These are phyloP conservation scores for Calliopum simillimum DNA, from an alignment of 2,888 invertebrate species.

Conservation along the genomic window DNA sequence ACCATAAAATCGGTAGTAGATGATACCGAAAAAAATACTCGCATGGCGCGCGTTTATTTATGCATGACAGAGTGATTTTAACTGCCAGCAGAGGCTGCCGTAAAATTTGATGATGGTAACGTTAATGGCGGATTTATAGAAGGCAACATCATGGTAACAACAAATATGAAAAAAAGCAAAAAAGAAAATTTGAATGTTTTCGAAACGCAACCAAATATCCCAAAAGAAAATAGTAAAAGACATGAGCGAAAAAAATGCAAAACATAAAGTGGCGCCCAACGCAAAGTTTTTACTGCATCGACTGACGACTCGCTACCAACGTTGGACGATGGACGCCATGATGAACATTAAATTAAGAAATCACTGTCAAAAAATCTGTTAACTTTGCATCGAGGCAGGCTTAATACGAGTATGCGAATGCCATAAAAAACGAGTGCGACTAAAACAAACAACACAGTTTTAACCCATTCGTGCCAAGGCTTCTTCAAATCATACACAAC, in stretches of 20 bases:
- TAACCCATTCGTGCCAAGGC: too few relatives aligned
- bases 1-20: slow-evolving; percentile 29
- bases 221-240: slow-evolving; percentile 36
- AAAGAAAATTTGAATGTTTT: neutral
- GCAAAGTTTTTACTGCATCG: slow-evolving; percentile 14
- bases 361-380: slow-evolving; percentile 60
- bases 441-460: too few relatives aligned
- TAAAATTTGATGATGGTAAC: slow-evolving; percentile 2
- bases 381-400: slow-evolving; percentile 46
- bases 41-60: slow-evolving; percentile 55
- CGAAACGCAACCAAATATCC: neutral
- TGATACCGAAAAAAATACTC: slow-evolving; percentile 3
- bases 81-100: slow-evolving; percentile 35
- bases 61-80: slow-evolving; percentile 57
- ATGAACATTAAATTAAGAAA: slow-evolving; percentile 56
- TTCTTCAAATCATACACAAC: too few relatives aligned
- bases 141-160: neutral
- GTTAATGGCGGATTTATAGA: neutral
- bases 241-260: slow-evolving; percentile 26
- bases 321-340: slow-evolving; percentile 43
- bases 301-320: neutral
- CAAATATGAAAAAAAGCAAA: slow-evolving; percentile 31
- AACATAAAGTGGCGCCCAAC: slow-evolving; percentile 47
- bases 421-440: neutral
- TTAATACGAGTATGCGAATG: slow-evolving; percentile 40